Conservation (phyloP, 2,888 invertebrate species). For the Monopis laevigella region DNA sequence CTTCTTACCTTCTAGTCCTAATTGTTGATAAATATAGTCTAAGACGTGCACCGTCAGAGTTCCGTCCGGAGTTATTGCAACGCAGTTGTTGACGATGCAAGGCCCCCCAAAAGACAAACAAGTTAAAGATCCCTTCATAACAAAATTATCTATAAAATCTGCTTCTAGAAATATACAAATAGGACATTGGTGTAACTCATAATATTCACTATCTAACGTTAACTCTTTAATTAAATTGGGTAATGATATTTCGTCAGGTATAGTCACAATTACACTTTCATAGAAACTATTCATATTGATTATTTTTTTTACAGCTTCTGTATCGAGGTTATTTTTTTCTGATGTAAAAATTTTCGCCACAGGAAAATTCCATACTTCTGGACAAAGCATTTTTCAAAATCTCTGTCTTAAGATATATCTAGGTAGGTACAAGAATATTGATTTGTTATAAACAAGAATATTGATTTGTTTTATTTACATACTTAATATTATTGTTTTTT, state of each 20-base stretch:
- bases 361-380: not conserved
- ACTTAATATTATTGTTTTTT: too few relatives aligned
- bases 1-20: not conserved
- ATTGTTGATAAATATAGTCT: not conserved
- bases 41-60: not conserved
- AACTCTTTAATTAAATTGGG: not conserved
- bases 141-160: constrained; percentile 1
- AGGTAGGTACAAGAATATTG: too few relatives aligned
- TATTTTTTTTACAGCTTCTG: not conserved
- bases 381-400: not conserved
- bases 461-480: too few relatives aligned
- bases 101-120: not conserved
- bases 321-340: not conserved
- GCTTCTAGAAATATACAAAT: not conserved
- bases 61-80: not conserved
- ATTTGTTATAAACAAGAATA: too few relatives aligned
- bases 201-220: not conserved
- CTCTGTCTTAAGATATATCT: too few relatives aligned
- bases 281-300: not conserved
- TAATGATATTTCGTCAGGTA: not conserved
- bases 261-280: not conserved
- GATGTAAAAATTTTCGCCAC: not conserved
- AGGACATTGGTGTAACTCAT: not conserved
- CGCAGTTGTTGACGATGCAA: not conserved
- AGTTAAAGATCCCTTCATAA: not conserved